Evolutionary conservation across 2,888 invertebrate species (phyloP).

Genomic region (Neoitamus cyanurus): DNA sequence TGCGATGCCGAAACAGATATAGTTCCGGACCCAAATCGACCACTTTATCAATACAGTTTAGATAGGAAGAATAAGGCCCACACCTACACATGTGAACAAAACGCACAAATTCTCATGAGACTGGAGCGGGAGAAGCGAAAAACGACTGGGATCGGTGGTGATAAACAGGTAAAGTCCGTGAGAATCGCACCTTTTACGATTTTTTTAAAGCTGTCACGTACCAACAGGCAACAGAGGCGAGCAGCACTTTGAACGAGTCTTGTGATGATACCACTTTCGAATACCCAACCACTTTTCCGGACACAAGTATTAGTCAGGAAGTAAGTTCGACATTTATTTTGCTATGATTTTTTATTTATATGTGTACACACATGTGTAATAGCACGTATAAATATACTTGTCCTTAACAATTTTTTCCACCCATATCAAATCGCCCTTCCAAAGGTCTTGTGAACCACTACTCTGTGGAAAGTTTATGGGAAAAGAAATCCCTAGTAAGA

Average conservation of each 20-base stretch:
- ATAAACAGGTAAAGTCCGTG: slow-evolving; percentile 56
- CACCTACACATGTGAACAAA: slow-evolving; percentile 68
- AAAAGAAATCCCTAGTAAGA: no score
- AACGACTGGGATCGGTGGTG: slow-evolving; percentile 50
- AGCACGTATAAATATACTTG: no score
- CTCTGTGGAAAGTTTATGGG: no score
- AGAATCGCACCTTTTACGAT: neutral
- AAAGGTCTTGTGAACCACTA: no score
- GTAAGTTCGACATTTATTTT: slow-evolving; percentile 41
- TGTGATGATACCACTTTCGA: slow-evolving; percentile 50
- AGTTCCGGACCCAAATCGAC: slow-evolving; percentile 63
- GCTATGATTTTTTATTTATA: no score
- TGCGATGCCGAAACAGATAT: slow-evolving; percentile 65
- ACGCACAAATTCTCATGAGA: slow-evolving; percentile 67
- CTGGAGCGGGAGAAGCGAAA: slow-evolving; percentile 63
- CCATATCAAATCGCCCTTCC: no score
- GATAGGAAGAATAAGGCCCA: slow-evolving; percentile 67
- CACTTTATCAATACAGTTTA: slow-evolving; percentile 67
- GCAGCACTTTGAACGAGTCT: slow-evolving; percentile 37
- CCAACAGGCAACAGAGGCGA: slow-evolving; percentile 43
- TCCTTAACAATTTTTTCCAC: no score
- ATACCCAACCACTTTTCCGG: slow-evolving; percentile 43
- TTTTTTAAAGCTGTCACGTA: neutral
- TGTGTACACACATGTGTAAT: no score
- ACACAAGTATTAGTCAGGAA: slow-evolving; percentile 48